A percentile compares a stretch with the other conserved stretches of the same genome.
These are phyloP conservation scores for Drosophila kambysellisi DNA, from an alignment of 2,888 invertebrate species.

Conservation along the genomic window DNA sequence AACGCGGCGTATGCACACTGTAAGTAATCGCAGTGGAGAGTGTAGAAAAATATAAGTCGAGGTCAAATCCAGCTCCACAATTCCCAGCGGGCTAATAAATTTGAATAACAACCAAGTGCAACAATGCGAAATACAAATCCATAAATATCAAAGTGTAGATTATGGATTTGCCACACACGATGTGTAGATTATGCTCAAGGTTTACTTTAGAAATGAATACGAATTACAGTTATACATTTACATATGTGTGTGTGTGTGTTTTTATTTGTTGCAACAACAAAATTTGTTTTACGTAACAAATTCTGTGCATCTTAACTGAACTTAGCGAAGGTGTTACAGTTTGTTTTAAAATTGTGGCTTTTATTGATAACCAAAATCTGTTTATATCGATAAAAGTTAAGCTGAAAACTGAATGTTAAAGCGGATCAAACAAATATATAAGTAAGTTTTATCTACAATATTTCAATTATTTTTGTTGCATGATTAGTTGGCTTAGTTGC, in stretches of 20 bases:
- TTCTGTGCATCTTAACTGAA: not conserved
- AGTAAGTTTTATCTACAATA: not conserved
- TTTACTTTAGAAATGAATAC: not conserved
- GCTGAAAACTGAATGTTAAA: not conserved
- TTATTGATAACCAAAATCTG: not conserved
- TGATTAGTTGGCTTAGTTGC: not conserved
- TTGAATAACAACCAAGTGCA: constrained; percentile 39
- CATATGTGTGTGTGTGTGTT: not conserved
- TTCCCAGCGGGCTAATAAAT: constrained; percentile 45
- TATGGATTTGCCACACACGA: not conserved
- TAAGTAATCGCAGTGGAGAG: constrained; percentile 10
- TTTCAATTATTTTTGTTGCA: not conserved
- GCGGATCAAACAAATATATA: not conserved
- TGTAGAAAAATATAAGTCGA: constrained; percentile 25
- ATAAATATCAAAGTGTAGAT: constrained; percentile 20
- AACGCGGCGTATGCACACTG: constrained; percentile 63
- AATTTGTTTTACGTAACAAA: not conserved
- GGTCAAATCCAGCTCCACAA: constrained; percentile 16
- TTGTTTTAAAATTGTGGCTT: not conserved
- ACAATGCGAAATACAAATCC: constrained; percentile 27
- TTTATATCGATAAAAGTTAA: not conserved
- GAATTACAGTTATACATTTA: not conserved
- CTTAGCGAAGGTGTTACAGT: not conserved
- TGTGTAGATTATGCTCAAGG: not conserved
- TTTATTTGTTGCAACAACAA: not conserved